Conservation (phyloP, 2,113 vertebrate genomes). For the Myodes glareolus region DNA sequence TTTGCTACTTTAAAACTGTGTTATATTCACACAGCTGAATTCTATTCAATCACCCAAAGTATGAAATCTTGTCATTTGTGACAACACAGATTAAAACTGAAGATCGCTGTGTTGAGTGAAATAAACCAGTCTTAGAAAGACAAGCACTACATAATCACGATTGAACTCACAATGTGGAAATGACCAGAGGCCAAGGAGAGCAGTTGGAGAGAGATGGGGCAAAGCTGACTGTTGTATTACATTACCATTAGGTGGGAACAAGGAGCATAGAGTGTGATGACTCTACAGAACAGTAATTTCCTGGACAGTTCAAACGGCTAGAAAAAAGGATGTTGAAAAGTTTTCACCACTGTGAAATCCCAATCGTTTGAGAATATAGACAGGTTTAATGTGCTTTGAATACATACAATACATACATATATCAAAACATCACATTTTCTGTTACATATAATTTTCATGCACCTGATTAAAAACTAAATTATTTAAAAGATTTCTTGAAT, state of each 20-base stretch:
- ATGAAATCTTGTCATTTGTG: background rate
- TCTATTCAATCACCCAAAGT: background rate
- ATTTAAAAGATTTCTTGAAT: background rate
- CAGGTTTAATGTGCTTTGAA: background rate
- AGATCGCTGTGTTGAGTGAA: background rate
- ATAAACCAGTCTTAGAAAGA: background rate
- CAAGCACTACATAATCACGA: background rate
- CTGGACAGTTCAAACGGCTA: background rate
- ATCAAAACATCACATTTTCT: background rate
- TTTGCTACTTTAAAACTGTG: background rate
- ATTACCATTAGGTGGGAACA: background rate
- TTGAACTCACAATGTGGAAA: background rate
- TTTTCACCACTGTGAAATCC: background rate
- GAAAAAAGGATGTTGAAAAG: background rate
- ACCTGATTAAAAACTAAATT: background rate
- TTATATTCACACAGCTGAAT: background rate
- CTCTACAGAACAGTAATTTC: background rate
- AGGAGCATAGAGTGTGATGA: background rate
- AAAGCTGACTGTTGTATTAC: background rate
- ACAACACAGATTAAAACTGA: background rate
- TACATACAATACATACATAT: background rate
- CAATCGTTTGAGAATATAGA: background rate
- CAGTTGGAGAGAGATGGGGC: background rate
- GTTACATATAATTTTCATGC: background rate
- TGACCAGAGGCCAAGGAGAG: too few species aligned